Conservation (phyloP, 2,797 vertebrate species). For the Mus spretus region DNA sequence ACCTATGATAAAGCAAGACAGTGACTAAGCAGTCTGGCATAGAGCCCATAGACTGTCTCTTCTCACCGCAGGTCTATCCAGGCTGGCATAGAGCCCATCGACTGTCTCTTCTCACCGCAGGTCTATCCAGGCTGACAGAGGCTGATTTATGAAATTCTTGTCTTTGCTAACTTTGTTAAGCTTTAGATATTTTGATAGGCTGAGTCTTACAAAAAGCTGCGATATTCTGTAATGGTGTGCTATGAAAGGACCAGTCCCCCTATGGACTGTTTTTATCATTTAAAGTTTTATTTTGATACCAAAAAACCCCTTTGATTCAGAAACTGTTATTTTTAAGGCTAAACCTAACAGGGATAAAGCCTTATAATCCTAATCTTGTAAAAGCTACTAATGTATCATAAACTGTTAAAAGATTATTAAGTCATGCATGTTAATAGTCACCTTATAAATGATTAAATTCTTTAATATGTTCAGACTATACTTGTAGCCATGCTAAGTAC, state of each 20-base stretch:
- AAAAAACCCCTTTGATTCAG: not conserved
- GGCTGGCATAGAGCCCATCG: not conserved
- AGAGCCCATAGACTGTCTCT: not conserved
- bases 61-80: not conserved
- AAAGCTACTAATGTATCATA: not conserved
- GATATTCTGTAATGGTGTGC: not conserved
- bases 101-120: not conserved
- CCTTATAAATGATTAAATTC: not conserved
- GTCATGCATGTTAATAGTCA: not conserved
- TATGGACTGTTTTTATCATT: not conserved
- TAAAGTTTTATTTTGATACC: not conserved
- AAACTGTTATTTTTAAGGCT: not conserved
- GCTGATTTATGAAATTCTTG: not conserved
- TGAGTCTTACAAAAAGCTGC: not conserved
- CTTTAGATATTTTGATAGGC: not conserved
- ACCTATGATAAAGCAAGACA: not conserved
- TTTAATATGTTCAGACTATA: not conserved
- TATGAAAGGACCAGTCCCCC: not conserved
- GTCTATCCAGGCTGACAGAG: not conserved
- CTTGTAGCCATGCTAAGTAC: not conserved
- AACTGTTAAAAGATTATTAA: not conserved
- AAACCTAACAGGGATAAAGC: not conserved
- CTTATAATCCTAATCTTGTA: not conserved
- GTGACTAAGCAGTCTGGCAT: not conserved
- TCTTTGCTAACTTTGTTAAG: not conserved